Percentiles rank a stretch among this genome's conserved stretches.
phyloP scores from a whole-genome alignment of 1,140 invertebrate species.

The Caerostris darwini region DNA sequence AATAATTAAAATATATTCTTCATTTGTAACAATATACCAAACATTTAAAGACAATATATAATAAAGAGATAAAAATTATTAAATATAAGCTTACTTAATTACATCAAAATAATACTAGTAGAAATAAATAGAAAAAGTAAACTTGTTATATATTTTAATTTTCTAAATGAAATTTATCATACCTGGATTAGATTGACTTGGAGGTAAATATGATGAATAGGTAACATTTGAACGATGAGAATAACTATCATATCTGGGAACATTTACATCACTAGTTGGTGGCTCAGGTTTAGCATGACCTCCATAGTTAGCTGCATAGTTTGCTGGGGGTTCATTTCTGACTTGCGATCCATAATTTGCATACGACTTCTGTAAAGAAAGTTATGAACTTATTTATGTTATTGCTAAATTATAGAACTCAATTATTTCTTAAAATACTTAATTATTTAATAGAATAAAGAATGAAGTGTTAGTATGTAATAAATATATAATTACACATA shows the following conservation, averaged over 20 bases:
- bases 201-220: slow-evolving; percentile 16
- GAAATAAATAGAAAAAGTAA: too few relatives aligned
- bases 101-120: too few relatives aligned
- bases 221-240: background rate
- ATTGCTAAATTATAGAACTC: background rate
- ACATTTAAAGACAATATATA: too few relatives aligned
- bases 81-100: too few relatives aligned
- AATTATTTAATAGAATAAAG: background rate
- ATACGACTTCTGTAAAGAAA: background rate
- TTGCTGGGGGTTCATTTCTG: background rate
- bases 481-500: too few relatives aligned
- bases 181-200: background rate
- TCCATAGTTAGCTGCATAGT: background rate
- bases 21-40: too few relatives aligned
- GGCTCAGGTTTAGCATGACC: slow-evolving; percentile 41
- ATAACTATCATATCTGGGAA: background rate
- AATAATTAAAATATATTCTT: too few relatives aligned
- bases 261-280: background rate
- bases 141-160: background rate
- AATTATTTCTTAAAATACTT: background rate
- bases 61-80: too few relatives aligned
- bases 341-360: background rate
- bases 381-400: background rate
- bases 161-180: background rate
- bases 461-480: background rate